Evolutionary conservation across 2,797 vertebrate species (phyloP).

Genomic region (Craterocephalus amniculus): DNA sequence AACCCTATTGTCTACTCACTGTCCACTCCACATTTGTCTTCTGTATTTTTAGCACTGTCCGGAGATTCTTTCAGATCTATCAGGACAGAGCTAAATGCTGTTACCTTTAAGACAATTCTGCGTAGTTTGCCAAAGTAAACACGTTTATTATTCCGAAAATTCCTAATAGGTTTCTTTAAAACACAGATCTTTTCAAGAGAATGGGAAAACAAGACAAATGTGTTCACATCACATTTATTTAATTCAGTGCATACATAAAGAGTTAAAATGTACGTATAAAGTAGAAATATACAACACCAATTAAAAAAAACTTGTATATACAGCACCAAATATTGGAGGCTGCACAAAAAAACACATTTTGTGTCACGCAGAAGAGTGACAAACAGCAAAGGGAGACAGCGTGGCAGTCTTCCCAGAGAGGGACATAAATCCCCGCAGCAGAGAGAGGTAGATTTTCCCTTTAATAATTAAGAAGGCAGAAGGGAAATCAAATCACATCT

Average conservation of each 20-base stretch:
- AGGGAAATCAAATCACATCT: conserved; percentile 64
- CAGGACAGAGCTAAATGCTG: background rate
- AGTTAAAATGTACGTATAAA: conserved; percentile 65
- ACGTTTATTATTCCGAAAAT: conserved; percentile 1
- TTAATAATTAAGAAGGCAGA: conserved; percentile 63
- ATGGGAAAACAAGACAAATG: conserved; percentile 1
- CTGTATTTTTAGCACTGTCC: conserved; percentile 30
- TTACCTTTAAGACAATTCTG: background rate
- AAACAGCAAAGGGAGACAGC: conserved; percentile 64
- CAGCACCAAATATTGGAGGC: conserved; percentile 74
- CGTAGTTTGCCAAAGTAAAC: conserved; percentile 7
- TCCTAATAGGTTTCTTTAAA: background rate
- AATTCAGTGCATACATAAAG: conserved; percentile 55
- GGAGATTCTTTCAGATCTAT: conserved; percentile 15
- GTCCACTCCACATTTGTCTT: conserved; percentile 15
- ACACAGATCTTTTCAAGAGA: conserved; percentile 10
- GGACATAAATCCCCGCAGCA: conserved; percentile 57
- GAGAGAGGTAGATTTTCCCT: conserved; percentile 76
- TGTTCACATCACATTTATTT: conserved; percentile 68
- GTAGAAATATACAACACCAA: conserved; percentile 82
- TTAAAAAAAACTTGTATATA: conserved; percentile 77
- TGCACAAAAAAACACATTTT: conserved; percentile 61
- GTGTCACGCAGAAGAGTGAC: conserved; percentile 52
- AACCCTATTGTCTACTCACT: conserved; percentile 2
- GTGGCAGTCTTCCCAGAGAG: conserved; percentile 49